Evolutionary conservation across 2,888 invertebrate genomes (phyloP).

Genomic region (Cryptocephalus primarius): DNA sequence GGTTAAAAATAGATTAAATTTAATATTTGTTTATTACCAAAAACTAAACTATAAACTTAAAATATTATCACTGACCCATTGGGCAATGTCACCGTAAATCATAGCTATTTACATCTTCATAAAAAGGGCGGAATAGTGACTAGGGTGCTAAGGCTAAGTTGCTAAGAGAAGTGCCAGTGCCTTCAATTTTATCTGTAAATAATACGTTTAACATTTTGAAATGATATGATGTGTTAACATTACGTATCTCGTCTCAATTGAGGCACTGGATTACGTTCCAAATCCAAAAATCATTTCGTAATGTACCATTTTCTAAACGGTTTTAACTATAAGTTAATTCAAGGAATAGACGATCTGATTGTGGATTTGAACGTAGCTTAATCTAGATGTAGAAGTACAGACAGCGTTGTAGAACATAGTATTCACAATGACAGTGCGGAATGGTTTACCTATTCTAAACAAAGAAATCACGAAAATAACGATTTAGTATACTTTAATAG

Average conservation of each 20-base stretch:
- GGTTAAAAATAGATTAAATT: neutral
- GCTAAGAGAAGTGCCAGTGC: slow-evolving; percentile 3
- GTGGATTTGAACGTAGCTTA: too few relatives aligned
- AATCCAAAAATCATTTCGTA: neutral
- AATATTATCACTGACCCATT: slow-evolving; percentile 11
- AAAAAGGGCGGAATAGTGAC: slow-evolving; percentile 12
- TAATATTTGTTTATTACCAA: slow-evolving; percentile 12
- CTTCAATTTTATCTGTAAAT: neutral
- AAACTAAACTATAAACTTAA: slow-evolving; percentile 16
- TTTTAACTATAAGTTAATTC: too few relatives aligned
- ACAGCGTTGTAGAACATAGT: neutral
- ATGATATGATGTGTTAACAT: neutral
- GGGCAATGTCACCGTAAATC: slow-evolving; percentile 11
- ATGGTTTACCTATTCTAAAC: slow-evolving; percentile 3
- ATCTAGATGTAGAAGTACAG: too few relatives aligned
- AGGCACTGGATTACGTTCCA: neutral
- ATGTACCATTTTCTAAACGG: too few relatives aligned
- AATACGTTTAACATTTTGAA: neutral
- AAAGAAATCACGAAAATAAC: too few relatives aligned
- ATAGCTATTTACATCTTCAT: slow-evolving; percentile 7
- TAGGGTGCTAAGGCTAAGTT: slow-evolving; percentile 9
- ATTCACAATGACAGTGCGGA: slow-evolving; percentile 10
- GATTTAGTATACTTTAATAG: too few relatives aligned
- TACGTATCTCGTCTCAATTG: neutral
- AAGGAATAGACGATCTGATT: too few relatives aligned